Evolutionary conservation across 2,113 vertebrate species (phyloP).

Genomic region (Pantherophis guttatus): DNA sequence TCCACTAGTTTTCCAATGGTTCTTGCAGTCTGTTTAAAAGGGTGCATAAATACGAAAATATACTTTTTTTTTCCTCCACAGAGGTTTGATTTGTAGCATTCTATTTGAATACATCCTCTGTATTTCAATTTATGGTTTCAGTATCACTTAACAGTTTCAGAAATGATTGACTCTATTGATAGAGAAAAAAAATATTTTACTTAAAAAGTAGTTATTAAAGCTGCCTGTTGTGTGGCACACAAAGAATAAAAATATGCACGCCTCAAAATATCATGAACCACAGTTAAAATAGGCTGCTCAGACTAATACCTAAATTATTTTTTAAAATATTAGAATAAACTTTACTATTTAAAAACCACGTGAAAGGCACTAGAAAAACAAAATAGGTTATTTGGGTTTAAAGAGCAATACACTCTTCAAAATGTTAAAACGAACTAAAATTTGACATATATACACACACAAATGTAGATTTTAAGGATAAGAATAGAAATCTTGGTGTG

Average conservation of each 20-base stretch:
- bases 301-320: background rate
- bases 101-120: background rate
- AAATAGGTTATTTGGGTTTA: constrained; percentile 27
- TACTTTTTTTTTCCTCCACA: background rate
- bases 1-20: background rate
- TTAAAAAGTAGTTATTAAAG: background rate
- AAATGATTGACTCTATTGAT: background rate
- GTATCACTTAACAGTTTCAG: background rate
- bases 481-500: background rate
- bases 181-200: background rate
- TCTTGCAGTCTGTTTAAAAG: background rate
- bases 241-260: background rate
- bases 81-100: background rate
- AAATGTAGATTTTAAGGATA: background rate
- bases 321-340: background rate
- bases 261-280: background rate
- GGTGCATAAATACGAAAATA: background rate
- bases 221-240: background rate
- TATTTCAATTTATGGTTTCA: background rate
- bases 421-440: background rate
- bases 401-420: background rate
- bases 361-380: background rate
- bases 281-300: background rate
- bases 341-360: constrained; percentile 14
- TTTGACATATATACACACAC: background rate